Evolutionary conservation across 2,797 vertebrate genomes (phyloP).

Genomic region (Spinibarbus caldwelli): DNA sequence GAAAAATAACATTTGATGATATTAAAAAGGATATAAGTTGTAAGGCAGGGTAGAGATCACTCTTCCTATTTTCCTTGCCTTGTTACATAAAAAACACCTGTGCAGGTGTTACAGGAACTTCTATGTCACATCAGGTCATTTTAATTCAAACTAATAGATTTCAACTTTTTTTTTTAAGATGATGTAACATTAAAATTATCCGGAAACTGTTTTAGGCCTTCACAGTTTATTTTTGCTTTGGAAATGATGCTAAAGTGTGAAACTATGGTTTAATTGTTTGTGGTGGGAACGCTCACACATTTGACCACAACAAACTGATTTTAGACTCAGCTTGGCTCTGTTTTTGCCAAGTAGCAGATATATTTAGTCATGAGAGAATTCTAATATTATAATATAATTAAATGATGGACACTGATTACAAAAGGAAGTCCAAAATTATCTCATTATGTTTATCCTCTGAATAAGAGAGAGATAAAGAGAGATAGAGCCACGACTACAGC

Average conservation of each 20-base stretch:
- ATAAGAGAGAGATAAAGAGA: conserved; percentile 14
- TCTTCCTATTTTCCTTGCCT: background rate
- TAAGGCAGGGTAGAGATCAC: background rate
- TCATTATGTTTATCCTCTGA: conserved; percentile 25
- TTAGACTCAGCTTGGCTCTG: background rate
- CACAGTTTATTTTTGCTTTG: background rate
- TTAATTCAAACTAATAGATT: background rate
- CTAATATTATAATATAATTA: conserved; percentile 22
- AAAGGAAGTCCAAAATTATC: conserved; percentile 17
- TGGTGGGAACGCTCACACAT: background rate
- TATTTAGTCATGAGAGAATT: conserved; percentile 30
- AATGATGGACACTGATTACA: background rate
- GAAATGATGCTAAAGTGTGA: background rate
- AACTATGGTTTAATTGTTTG: background rate
- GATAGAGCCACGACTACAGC: background rate
- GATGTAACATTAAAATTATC: too few relatives aligned
- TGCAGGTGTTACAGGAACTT: background rate
- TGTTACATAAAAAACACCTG: background rate
- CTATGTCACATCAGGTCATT: background rate
- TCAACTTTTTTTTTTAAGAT: background rate
- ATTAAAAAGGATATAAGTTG: background rate
- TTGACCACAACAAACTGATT: background rate
- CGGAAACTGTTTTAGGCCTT: background rate
- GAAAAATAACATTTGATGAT: conserved; percentile 28
- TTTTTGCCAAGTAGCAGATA: conserved; percentile 63